Conservation (phyloP, 53 echinoderm and acorn worm genomes). For the Apostichopus leukothele region DNA sequence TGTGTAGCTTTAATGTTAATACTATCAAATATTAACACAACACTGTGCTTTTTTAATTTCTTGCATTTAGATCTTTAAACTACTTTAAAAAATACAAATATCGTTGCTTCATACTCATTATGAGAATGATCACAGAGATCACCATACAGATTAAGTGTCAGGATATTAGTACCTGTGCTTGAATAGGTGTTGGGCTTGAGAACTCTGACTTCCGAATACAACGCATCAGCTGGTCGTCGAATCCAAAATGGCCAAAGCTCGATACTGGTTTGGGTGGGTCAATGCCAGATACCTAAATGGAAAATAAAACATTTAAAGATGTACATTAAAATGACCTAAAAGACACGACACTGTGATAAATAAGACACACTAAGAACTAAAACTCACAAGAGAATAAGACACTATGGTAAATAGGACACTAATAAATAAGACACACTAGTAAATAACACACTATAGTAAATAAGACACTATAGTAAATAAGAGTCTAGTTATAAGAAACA, state of each 20-base stretch:
- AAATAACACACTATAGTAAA: not conserved
- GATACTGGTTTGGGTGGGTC: constrained; percentile 88
- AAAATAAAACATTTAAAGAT: not conserved
- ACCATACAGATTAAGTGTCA: no score
- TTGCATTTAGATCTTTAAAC: not conserved
- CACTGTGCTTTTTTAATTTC: not conserved
- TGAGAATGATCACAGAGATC: no score
- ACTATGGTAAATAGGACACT: no score
- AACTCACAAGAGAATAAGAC: not conserved
- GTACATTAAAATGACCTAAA: not conserved
- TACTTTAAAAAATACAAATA: not conserved
- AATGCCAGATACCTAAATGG: constrained; percentile 78
- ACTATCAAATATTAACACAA: no score
- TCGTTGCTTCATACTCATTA: no score
- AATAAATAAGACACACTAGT: no score
- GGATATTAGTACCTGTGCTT: constrained; percentile 72
- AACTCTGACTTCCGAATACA: constrained; percentile 96
- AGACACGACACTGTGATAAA: not conserved
- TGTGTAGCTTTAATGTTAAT: no score
- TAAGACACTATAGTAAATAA: not conserved
- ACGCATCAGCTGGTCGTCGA: constrained; percentile 94
- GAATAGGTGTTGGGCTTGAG: constrained; percentile 92
- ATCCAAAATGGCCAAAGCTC: constrained; percentile 97
- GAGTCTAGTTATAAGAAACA: no score
- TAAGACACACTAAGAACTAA: not conserved